A percentile compares a stretch with the other conserved stretches of the same genome.
These are phyloP conservation scores for Rousettus madagascariensis DNA, from an alignment of 2,797 vertebrate genomes.

Conservation along the genomic window DNA sequence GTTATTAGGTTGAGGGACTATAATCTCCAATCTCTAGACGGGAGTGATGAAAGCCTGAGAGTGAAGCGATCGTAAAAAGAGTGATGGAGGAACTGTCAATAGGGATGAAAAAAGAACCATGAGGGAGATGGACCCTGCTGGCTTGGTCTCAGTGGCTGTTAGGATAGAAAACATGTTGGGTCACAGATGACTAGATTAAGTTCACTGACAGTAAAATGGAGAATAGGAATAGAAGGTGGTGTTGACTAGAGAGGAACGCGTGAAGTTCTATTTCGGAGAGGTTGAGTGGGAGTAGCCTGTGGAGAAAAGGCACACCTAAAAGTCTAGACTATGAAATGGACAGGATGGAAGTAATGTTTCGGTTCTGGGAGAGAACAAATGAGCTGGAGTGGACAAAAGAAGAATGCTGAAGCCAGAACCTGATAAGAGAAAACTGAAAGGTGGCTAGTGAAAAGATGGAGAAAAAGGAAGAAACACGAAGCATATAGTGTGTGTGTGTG, in stretches of 20 bases:
- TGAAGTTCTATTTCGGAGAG: not conserved
- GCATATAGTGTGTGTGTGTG: too few species aligned
- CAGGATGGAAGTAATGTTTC: not conserved
- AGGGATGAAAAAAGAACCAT: not conserved
- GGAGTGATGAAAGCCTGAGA: not conserved
- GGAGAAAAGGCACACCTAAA: not conserved
- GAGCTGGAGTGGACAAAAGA: not conserved
- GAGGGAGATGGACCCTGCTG: not conserved
- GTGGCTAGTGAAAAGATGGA: not conserved
- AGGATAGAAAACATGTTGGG: not conserved
- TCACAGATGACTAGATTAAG: not conserved
- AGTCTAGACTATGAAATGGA: not conserved
- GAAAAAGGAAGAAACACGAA: not conserved
- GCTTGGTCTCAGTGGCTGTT: accelerated
- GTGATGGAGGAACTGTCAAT: not conserved
- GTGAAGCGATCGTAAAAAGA: not conserved
- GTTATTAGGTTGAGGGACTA: not conserved
- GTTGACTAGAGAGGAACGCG: not conserved
- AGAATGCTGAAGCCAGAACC: not conserved
- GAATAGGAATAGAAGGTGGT: not conserved
- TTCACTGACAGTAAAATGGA: not conserved
- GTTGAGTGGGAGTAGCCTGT: not conserved
- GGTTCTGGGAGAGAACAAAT: not conserved
- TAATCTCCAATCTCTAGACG: not conserved
- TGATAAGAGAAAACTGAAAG: not conserved